Conservation (phyloP, 1,140 invertebrate genomes). For the Nylanderia fulva region DNA sequence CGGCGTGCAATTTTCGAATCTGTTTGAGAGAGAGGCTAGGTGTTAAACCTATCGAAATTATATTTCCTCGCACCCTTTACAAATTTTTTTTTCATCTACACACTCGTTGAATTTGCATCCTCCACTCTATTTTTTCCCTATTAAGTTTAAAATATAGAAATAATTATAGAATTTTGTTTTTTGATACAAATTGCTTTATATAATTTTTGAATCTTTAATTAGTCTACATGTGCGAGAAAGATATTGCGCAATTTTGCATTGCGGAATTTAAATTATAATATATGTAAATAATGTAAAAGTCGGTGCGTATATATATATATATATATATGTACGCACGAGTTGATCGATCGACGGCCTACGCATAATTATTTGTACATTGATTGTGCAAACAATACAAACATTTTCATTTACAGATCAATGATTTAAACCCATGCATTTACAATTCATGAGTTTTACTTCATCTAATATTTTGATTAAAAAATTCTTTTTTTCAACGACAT, state of each 20-base stretch:
- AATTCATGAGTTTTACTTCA: neutral
- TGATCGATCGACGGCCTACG: neutral
- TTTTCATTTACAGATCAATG: neutral
- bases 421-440: neutral
- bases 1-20: neutral
- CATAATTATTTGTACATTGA: neutral
- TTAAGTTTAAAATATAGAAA: neutral
- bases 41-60: too few relatives aligned
- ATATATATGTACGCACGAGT: neutral
- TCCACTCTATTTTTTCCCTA: neutral
- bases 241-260: neutral
- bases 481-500: too few relatives aligned
- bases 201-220: slow-evolving; percentile 1
- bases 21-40: too few relatives aligned
- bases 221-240: neutral
- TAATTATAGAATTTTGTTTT: neutral
- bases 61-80: too few relatives aligned
- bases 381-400: neutral
- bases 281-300: neutral
- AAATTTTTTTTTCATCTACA: neutral
- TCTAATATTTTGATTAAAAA: neutral
- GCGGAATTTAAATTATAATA: neutral
- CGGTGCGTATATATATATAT: too few relatives aligned
- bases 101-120: neutral
- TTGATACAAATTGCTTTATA: neutral